Conservation (phyloP, 2,888 invertebrate species). For the Prostheceraeus crozeri region DNA sequence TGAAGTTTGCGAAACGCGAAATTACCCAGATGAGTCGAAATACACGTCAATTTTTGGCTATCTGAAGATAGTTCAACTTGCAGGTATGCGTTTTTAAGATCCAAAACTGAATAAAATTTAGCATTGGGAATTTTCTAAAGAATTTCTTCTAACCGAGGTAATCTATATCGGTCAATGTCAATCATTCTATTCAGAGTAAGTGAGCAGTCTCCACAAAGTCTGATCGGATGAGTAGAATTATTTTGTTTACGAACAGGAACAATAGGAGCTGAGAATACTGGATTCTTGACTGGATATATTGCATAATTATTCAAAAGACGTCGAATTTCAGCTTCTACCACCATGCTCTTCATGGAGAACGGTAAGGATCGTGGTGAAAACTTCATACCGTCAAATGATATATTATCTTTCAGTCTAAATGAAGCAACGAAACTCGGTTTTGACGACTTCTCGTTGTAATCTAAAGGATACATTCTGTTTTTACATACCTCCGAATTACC, state of each 20-base stretch:
- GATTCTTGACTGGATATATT: constrained; percentile 30
- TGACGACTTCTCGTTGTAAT: no score
- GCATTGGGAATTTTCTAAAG: constrained; percentile 17
- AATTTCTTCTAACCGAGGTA: constrained; percentile 27
- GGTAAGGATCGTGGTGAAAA: constrained; percentile 19
- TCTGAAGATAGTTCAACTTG: constrained; percentile 22
- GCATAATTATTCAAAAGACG: not conserved
- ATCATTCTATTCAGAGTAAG: constrained; percentile 29
- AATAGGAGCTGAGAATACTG: constrained; percentile 27
- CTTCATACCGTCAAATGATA: constrained; percentile 4
- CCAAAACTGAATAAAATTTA: constrained; percentile 26
- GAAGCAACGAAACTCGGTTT: no score
- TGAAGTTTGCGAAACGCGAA: constrained; percentile 13
- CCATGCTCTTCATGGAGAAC: constrained; percentile 28
- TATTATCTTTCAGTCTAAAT: constrained; percentile 5
- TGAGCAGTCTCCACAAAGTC: constrained; percentile 27
- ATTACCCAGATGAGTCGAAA: constrained; percentile 25
- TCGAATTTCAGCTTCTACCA: constrained; percentile 15
- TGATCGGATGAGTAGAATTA: constrained; percentile 14
- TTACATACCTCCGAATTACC: no score
- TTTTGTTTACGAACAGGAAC: constrained; percentile 29
- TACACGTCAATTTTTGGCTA: constrained; percentile 8
- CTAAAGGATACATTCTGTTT: no score
- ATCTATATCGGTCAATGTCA: constrained; percentile 19
- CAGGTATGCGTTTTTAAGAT: constrained; percentile 29